These are phyloP conservation scores for Xyrauchen texanus DNA, from an alignment of 2,113 vertebrate species.

Conservation along the genomic window DNA sequence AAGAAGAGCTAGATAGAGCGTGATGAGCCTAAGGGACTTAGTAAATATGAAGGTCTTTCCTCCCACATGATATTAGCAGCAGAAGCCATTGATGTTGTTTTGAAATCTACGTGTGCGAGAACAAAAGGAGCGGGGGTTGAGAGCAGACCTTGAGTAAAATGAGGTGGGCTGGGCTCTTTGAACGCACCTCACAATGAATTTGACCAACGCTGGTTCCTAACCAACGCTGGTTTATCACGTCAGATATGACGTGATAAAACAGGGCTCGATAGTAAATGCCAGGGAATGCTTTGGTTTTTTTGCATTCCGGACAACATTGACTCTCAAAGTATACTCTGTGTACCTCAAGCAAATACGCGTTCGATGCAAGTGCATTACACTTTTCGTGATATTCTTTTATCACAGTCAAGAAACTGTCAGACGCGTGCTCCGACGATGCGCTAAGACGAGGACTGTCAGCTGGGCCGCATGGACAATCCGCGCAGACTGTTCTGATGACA, in stretches of 20 bases:
- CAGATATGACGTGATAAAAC: not conserved
- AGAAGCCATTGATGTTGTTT: slow-evolving; percentile 29
- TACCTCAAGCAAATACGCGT: too few species aligned
- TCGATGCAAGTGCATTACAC: too few species aligned
- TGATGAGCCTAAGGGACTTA: slow-evolving; percentile 23
- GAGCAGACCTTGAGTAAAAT: not conserved
- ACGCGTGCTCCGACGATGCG: too few species aligned
- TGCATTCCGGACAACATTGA: too few species aligned
- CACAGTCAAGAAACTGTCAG: too few species aligned
- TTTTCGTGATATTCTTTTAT: too few species aligned
- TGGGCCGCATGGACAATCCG: too few species aligned
- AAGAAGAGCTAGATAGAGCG: slow-evolving; percentile 31
- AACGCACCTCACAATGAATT: not conserved
- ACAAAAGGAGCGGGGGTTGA: not conserved
- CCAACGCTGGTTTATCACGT: too few species aligned
- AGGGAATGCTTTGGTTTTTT: too few species aligned
- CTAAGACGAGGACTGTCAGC: too few species aligned
- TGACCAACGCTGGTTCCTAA: not conserved
- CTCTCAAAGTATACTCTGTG: too few species aligned
- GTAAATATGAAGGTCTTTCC: slow-evolving; percentile 40
- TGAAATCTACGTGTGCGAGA: slow-evolving; percentile 27
- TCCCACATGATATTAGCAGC: slow-evolving; percentile 14
- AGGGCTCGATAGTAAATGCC: not conserved
- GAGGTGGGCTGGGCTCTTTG: not conserved
- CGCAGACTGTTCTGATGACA: too few species aligned